Evolutionary conservation across 2,113 vertebrate species (phyloP), one percentile per base, ranked within the genome.

Genomic region (Sinocyclocheilus grahami): DNA sequence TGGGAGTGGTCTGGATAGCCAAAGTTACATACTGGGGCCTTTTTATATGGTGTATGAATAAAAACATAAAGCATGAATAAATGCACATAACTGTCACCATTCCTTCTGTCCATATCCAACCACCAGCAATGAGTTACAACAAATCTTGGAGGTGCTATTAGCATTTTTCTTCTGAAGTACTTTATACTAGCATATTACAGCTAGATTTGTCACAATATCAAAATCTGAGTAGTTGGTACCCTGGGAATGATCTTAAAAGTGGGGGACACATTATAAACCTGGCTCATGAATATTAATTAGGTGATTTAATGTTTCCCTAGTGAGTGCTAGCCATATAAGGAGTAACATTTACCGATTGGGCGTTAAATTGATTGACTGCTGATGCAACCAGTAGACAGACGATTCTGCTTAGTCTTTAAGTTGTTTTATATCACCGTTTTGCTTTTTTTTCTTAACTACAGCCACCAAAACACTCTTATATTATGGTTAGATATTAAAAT

Each of bases 1-100:
- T 55, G 46, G 71, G 77, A 87, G 67, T 20, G 46, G n/a, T 39
- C 86, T 87, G 55, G 78, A 83, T 42, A 85, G 69, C 78, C 63
- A 74, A 33, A 60, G 62, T 30, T 87, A 78, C 48, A 87, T 86
- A 86, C 86, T 81, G 69, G 62, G 71, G 71, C 67, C 65, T 82
- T 62, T 42, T 62, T 65, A 83, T 69, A 46, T 46, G 78, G 55
- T 62, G 18, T 51, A 11, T 37, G 65, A 82, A 69, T 27, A 82
- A 51, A 67, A 27, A 65, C 37, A 82, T 48, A 42, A 67, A 30
- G 11, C 16, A 69, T 46, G 37, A 65, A 63, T 48, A 65, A 60
- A 58, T 78, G 77, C 77, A 78, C 18, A 58, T 78, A 13, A 39
- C 53, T n/a, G 30, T 60, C 55, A 60, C 12, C 22, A 37, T 42